Conservation (phyloP, 2,888 invertebrate species). For the Galerucella calmariensis region DNA sequence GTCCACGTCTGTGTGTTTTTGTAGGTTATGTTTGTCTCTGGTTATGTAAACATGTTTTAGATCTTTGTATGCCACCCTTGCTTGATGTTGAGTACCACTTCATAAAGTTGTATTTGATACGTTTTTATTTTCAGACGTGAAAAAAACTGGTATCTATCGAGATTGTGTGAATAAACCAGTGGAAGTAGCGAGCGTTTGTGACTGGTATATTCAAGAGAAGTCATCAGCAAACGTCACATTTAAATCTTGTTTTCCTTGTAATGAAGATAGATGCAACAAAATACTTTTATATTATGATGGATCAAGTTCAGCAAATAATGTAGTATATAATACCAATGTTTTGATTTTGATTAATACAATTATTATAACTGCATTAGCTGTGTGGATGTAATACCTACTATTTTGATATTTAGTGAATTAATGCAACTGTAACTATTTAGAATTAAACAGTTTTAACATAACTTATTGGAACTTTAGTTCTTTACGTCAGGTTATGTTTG, state of each 20-base stretch:
- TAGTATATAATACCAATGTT: constrained; percentile 3
- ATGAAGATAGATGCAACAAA: constrained; percentile 36
- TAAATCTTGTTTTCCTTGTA: constrained; percentile 34
- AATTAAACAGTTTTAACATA: no score
- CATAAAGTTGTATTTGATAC: no score
- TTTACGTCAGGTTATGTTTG: no score
- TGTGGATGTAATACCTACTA: constrained; percentile 17
- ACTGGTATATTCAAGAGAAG: constrained; percentile 32
- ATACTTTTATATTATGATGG: constrained; percentile 31
- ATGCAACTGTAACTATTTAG: neutral
- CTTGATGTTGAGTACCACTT: no score
- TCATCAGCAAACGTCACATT: constrained; percentile 19
- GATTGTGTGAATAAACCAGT: constrained; percentile 29
- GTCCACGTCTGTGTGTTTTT: no score
- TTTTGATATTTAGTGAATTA: constrained; percentile 4
- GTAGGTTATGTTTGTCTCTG: no score
- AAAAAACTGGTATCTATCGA: constrained; percentile 36
- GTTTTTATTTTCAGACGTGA: constrained; percentile 15
- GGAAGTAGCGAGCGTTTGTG: constrained; percentile 36
- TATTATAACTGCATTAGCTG: neutral
- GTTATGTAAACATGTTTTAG: no score
- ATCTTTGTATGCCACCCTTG: no score
- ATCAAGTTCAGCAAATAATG: constrained; percentile 20
- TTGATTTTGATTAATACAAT: constrained; percentile 13
- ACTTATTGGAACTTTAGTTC: no score